Evolutionary conservation across 2,797 vertebrate genomes (phyloP).

Genomic region (Falco berigora): DNA sequence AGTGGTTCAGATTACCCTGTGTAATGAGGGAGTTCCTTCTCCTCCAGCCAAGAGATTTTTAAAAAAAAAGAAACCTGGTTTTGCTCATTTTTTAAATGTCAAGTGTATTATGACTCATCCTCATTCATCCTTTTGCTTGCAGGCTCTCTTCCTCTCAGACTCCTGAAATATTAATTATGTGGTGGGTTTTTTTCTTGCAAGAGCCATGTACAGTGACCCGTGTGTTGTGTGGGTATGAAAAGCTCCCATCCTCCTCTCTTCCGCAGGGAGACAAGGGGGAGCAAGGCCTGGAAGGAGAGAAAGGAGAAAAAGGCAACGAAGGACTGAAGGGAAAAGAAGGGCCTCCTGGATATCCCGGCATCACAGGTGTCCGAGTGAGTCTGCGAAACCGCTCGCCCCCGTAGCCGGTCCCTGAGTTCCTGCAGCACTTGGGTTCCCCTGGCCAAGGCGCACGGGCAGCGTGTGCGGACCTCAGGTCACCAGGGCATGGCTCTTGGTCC

Average conservation of each 20-base stretch:
- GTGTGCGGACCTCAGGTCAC: fast-evolving
- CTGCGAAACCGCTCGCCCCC: background rate
- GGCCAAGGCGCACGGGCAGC: fast-evolving
- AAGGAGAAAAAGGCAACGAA: constrained; percentile 85
- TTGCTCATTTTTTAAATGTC: background rate
- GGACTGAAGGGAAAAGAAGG: constrained; percentile 93
- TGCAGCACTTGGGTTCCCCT: background rate
- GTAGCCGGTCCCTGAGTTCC: fast-evolving
- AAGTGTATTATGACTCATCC: constrained; percentile 31
- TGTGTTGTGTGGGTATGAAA: background rate
- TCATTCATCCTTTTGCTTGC: background rate
- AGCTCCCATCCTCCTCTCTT: constrained; percentile 3
- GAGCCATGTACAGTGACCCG: background rate
- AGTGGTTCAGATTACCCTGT: background rate
- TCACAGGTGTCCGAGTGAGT: constrained; percentile 88
- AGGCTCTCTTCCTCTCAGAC: background rate
- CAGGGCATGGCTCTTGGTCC: background rate
- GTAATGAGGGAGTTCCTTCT: constrained; percentile 5
- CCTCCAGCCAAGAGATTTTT: background rate
- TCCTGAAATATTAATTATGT: constrained; percentile 33
- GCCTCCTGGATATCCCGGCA: constrained; percentile 81
- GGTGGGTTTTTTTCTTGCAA: background rate
- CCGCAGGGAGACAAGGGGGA: constrained; percentile 93
- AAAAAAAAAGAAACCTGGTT: background rate
- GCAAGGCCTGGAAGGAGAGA: constrained; percentile 86